These are phyloP conservation scores for Poecilia picta DNA, from an alignment of 2,797 vertebrate species.

Conservation along the genomic window DNA sequence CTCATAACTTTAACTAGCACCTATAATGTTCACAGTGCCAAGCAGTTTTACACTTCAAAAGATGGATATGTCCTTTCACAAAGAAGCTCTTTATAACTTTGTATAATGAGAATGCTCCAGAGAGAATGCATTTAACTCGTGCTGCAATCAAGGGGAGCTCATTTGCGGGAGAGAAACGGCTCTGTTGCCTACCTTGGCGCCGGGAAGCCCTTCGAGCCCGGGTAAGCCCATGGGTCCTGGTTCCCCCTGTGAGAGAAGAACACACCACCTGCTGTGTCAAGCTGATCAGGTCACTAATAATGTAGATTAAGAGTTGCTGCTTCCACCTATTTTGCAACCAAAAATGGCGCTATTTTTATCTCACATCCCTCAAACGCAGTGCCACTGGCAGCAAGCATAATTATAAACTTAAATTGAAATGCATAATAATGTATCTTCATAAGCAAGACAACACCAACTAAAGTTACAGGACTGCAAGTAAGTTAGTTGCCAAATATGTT, in stretches of 20 bases:
- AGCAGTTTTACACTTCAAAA: constrained; percentile 11
- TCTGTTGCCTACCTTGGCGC: constrained; percentile 87
- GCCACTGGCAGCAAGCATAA: constrained; percentile 21
- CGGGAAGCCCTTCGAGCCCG: constrained; percentile 94
- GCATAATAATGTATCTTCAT: constrained; percentile 18
- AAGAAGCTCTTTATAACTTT: constrained; percentile 14
- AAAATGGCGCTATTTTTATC: constrained; percentile 24
- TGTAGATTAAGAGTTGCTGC: constrained; percentile 6
- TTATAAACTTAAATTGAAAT: constrained; percentile 20
- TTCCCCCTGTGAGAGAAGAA: constrained; percentile 86
- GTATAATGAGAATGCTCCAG: constrained; percentile 15
- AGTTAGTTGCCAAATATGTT: background rate
- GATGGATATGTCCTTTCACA: constrained; percentile 14
- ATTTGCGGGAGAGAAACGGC: constrained; percentile 23
- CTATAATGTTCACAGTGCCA: background rate
- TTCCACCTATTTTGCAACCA: constrained; percentile 5
- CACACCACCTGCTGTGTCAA: constrained; percentile 48
- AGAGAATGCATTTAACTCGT: background rate
- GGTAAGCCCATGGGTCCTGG: constrained; percentile 94
- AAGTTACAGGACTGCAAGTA: constrained; percentile 19
- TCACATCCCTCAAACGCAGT: constrained; percentile 6
- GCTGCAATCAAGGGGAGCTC: constrained; percentile 37
- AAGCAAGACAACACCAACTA: constrained; percentile 41
- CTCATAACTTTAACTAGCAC: constrained; percentile 15
- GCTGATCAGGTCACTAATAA: constrained; percentile 20